Evolutionary conservation across 2,797 vertebrate species (phyloP), one percentile per base, ranked within the genome.

Genomic region (Falco columbarius): DNA sequence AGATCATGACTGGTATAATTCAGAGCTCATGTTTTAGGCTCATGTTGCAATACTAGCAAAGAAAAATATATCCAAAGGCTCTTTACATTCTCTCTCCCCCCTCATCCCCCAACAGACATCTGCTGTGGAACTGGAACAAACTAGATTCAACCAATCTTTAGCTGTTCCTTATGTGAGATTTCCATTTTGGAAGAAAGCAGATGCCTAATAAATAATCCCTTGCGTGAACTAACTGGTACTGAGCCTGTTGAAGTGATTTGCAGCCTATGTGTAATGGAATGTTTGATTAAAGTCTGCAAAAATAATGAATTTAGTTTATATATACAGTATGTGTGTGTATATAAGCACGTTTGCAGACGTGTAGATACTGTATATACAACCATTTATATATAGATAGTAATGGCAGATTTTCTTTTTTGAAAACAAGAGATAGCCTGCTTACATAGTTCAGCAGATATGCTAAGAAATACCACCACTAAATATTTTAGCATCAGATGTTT

Each of bases 111-210:
- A 95, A 1, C 27, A 51, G 86, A 89, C 96, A 95, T 92, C 81
- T 96, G 92, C 65, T 85, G 62, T 86, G 63, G 66, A 97, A 97
- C 96, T 93, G 90, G 97, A 96, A 93, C 87, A 77, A 96, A 96
- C 96, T 63, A 86, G 95, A 96, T 96, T 81, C 89, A 92, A 52
- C 89, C 61, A 82, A 93, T 83, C 86, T 95, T 72, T 67, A 92
- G 71, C 75, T 88, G 38, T 87, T 95, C 51, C 61, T 75, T 90
- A 58, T 89, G 93, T 95, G 81, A 75, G 51, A 80, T 92, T 93
- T 95, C 94, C 90, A 96, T 95, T 93, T 92, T 62, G 56, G 54
- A 89, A 75, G 54, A 88, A 87, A 90, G 54, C 71, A 94, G 86
- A 84, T 93, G 84, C 90, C 54, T 79, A 81, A 74, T 95, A 96